Evolutionary conservation across 1,140 invertebrate genomes (phyloP).

Genomic region (Drosophila eugracilis): DNA sequence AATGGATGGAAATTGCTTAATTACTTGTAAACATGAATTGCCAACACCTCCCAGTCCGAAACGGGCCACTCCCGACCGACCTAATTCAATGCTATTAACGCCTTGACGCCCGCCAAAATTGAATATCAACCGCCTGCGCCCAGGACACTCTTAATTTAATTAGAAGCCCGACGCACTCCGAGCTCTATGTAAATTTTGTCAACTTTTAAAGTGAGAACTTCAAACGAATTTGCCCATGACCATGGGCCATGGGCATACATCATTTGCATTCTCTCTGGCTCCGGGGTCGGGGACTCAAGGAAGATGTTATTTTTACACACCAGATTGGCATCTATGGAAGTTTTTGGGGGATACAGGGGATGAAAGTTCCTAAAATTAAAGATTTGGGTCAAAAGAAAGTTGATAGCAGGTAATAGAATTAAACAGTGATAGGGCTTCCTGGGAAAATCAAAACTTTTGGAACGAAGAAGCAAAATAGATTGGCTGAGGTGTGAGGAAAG

Average conservation of each 20-base stretch:
- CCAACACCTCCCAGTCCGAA: slow-evolving; percentile 59
- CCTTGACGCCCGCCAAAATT: slow-evolving; percentile 70
- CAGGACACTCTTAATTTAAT: slow-evolving; percentile 76
- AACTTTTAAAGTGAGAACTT: slow-evolving; percentile 75
- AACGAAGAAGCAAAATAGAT: background rate
- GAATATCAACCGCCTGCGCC: slow-evolving; percentile 66
- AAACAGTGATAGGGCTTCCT: slow-evolving; percentile 6
- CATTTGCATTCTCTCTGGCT: slow-evolving; percentile 50
- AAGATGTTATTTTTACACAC: slow-evolving; percentile 36
- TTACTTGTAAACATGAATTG: slow-evolving; percentile 83
- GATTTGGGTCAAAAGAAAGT: slow-evolving; percentile 13
- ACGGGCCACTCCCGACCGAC: slow-evolving; percentile 41
- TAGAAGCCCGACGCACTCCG: slow-evolving; percentile 46
- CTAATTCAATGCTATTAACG: slow-evolving; percentile 77
- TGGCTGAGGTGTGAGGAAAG: no score
- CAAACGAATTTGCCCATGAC: slow-evolving; percentile 63
- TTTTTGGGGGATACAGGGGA: background rate
- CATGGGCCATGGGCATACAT: slow-evolving; percentile 52
- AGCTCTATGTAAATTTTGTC: slow-evolving; percentile 71
- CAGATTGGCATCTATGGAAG: slow-evolving; percentile 25
- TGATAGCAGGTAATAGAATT: slow-evolving; percentile 36
- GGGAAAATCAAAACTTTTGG: slow-evolving; percentile 1
- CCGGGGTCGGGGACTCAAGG: background rate
- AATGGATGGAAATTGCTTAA: slow-evolving; percentile 73
- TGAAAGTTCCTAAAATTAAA: slow-evolving; percentile 2